phyloP scores from a whole-genome alignment of 2,888 invertebrate genomes.

The Drosophila neotestacea region DNA sequence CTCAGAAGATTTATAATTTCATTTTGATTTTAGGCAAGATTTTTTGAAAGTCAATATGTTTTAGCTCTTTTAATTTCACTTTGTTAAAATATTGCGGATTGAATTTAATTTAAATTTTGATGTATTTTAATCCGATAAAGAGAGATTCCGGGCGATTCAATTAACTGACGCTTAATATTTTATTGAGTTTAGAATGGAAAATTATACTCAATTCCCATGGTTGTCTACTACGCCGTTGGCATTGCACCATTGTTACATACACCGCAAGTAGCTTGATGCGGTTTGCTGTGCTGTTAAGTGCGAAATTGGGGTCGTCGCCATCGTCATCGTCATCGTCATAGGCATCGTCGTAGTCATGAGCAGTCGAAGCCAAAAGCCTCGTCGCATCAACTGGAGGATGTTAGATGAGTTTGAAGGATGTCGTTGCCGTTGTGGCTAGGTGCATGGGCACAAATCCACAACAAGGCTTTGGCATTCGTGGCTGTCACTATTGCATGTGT shows the following conservation, averaged over 20 bases:
- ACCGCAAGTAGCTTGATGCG: conserved; percentile 53
- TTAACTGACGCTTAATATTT: background rate
- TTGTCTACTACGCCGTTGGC: background rate
- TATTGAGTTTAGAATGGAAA: conserved; percentile 14
- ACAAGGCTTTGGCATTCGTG: conserved; percentile 22
- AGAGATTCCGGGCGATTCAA: background rate
- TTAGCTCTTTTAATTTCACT: too few relatives aligned
- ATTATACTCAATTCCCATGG: too few relatives aligned
- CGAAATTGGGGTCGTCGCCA: conserved; percentile 71
- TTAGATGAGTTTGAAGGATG: conserved; percentile 21
- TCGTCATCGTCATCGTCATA: background rate
- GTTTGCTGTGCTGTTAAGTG: conserved; percentile 61
- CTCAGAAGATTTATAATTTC: too few relatives aligned
- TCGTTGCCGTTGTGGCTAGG: background rate
- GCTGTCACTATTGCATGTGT: conserved; percentile 32
- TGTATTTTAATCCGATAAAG: too few relatives aligned
- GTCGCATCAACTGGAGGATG: conserved; percentile 7
- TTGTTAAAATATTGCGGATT: too few relatives aligned
- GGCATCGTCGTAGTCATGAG: background rate
- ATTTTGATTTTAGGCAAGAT: too few relatives aligned
- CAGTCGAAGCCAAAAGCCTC: conserved; percentile 25
- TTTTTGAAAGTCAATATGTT: too few relatives aligned
- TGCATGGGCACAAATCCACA: conserved; percentile 15
- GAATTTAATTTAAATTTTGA: too few relatives aligned
- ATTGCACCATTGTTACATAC: conserved; percentile 17